Evolutionary conservation across 64 coral and sea anemone genomes (phyloP).

Genomic region (Pocillopora damicornis): DNA sequence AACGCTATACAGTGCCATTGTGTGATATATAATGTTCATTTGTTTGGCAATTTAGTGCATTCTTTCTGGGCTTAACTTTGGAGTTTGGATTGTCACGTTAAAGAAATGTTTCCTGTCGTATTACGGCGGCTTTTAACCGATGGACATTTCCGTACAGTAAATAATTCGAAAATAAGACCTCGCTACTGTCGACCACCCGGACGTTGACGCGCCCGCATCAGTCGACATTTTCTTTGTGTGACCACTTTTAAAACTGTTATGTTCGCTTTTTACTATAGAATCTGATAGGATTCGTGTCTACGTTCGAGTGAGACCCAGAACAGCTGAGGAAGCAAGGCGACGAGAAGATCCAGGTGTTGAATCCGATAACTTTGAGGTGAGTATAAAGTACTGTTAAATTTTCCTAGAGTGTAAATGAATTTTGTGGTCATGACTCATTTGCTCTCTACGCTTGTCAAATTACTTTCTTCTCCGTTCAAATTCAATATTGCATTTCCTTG

Average conservation of each 20-base stretch:
- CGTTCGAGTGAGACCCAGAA: slow-evolving; percentile 48
- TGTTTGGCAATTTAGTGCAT: neutral
- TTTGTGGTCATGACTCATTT: neutral
- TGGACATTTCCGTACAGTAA: neutral
- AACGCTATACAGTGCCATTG: neutral
- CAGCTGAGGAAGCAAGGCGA: slow-evolving; percentile 27
- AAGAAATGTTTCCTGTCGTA: neutral
- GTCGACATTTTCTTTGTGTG: neutral
- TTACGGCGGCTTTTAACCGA: neutral
- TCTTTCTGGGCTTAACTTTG: neutral
- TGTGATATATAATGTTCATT: neutral
- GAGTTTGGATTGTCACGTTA: neutral
- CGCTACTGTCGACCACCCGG: neutral
- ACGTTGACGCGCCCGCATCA: neutral
- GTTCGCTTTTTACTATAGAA: slow-evolving; percentile 33
- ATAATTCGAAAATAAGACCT: neutral
- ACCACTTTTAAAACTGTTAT: neutral
- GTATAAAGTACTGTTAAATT: neutral
- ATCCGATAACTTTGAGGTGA: slow-evolving; percentile 24
- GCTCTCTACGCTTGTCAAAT: neutral
- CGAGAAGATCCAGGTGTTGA: slow-evolving; percentile 43
- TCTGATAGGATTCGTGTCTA: slow-evolving; percentile 56
- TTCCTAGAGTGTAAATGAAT: neutral
- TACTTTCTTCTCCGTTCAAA: neutral
- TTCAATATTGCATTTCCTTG: neutral